These are phyloP conservation scores for Nomada goodeniana DNA, from an alignment of 2,888 invertebrate species.

Conservation along the genomic window DNA sequence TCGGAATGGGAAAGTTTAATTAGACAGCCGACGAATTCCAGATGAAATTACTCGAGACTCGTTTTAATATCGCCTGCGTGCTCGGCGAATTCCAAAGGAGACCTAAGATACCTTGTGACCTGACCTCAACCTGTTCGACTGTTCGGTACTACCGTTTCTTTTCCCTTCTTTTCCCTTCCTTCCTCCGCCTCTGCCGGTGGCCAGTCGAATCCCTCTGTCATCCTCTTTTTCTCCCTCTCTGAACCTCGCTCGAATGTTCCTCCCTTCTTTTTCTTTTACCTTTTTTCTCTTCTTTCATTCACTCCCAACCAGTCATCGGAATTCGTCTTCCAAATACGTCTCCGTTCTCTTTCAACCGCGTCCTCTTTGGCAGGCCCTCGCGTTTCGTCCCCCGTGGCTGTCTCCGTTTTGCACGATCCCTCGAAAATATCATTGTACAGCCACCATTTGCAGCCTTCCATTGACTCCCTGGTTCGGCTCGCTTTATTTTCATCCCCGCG, in stretches of 20 bases:
- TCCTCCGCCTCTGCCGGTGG: neutral
- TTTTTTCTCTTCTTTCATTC: conserved; percentile 1
- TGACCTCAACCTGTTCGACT: conserved; percentile 63
- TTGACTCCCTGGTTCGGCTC: conserved; percentile 18
- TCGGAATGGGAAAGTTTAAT: conserved; percentile 46
- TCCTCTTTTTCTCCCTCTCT: conserved; percentile 23
- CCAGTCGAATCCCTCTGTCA: conserved; percentile 37
- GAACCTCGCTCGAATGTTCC: conserved; percentile 27
- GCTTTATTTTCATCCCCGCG: conserved; percentile 7
- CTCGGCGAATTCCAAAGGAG: conserved; percentile 52
- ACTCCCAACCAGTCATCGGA: conserved; percentile 31
- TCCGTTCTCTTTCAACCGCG: conserved; percentile 34
- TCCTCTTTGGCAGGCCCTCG: conserved; percentile 16
- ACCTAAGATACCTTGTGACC: conserved; percentile 56
- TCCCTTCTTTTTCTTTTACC: neutral
- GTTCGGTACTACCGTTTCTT: conserved; percentile 47
- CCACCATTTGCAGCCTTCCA: neutral
- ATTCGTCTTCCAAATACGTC: conserved; percentile 52
- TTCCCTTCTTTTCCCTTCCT: conserved; percentile 16
- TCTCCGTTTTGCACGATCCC: neutral
- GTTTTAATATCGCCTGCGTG: conserved; percentile 52
- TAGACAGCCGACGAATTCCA: conserved; percentile 50
- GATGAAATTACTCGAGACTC: conserved; percentile 49
- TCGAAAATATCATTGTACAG: conserved; percentile 26
- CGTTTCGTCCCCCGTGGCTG: neutral